Conservation (phyloP, 1,140 invertebrate species). For the Monochamus saltuarius region DNA sequence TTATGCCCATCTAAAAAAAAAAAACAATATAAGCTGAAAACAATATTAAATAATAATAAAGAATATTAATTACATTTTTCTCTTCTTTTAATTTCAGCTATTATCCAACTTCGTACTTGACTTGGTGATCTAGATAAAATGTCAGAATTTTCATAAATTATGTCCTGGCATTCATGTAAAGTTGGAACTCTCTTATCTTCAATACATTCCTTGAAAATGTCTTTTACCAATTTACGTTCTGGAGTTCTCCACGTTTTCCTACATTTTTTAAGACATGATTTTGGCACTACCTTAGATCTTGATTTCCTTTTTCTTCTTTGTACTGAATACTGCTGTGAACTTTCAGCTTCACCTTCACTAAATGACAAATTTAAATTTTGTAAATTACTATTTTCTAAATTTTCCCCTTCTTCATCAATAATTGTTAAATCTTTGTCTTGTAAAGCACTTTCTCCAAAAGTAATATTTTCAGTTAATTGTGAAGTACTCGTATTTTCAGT, state of each 20-base stretch:
- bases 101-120: not conserved
- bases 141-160: constrained; percentile 11
- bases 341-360: too few species aligned
- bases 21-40: not conserved
- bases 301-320: not conserved
- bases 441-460: not conserved
- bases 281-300: not conserved
- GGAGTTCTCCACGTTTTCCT: constrained; percentile 11
- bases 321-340: too few species aligned
- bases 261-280: constrained; percentile 1
- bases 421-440: too few species aligned
- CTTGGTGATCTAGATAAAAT: not conserved
- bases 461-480: constrained; percentile 5
- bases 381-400: too few species aligned
- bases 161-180: constrained; percentile 5
- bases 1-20: not conserved
- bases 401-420: too few species aligned
- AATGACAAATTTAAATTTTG: too few species aligned
- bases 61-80: not conserved
- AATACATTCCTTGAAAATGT: constrained; percentile 4
- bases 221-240: constrained; percentile 5
- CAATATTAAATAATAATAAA: not conserved
- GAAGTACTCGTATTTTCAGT: too few species aligned
- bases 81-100: constrained; percentile 2
- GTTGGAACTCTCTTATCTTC: not conserved